phyloP scores from a whole-genome alignment of 2,888 invertebrate species.

The Plusia festucae region DNA sequence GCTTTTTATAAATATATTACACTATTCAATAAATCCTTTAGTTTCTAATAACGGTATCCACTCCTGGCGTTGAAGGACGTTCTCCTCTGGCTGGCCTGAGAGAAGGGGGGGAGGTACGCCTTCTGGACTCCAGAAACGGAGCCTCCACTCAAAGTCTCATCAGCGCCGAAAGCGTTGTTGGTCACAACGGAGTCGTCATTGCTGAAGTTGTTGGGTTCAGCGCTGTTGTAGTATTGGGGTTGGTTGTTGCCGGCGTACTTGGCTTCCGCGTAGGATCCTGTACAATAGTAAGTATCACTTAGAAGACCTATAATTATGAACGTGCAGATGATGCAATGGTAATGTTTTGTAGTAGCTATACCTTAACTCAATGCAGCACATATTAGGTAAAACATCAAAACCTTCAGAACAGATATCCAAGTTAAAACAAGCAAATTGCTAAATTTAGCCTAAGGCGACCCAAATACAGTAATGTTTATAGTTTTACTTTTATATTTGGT shows the following conservation, averaged over 20 bases:
- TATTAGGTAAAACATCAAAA: too few species aligned
- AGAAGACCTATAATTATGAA: neutral
- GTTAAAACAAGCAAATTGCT: neutral
- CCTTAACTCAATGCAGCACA: too few species aligned
- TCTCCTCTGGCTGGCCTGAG: slow-evolving; percentile 39
- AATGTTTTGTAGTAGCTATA: too few species aligned
- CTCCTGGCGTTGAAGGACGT: slow-evolving; percentile 35
- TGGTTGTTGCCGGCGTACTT: slow-evolving; percentile 66
- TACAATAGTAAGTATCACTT: slow-evolving; percentile 15
- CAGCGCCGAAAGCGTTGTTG: slow-evolving; percentile 63
- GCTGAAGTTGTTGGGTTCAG: slow-evolving; percentile 54
- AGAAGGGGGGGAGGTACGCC: slow-evolving; percentile 72
- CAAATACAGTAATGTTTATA: neutral
- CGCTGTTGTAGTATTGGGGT: slow-evolving; percentile 37
- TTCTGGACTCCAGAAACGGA: slow-evolving; percentile 55
- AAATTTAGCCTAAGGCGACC: neutral
- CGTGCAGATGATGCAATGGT: neutral
- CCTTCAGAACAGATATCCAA: too few species aligned
- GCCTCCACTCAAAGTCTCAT: slow-evolving; percentile 18
- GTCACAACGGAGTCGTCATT: slow-evolving; percentile 73
- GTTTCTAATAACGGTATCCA: slow-evolving; percentile 9
- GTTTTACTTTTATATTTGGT: neutral
- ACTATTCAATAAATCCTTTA: neutral
- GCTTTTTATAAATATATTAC: slow-evolving; percentile 1
- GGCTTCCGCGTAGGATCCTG: slow-evolving; percentile 79